These are phyloP conservation scores for Meteorus colon DNA, from an alignment of 2,888 invertebrate species.

Conservation along the genomic window DNA sequence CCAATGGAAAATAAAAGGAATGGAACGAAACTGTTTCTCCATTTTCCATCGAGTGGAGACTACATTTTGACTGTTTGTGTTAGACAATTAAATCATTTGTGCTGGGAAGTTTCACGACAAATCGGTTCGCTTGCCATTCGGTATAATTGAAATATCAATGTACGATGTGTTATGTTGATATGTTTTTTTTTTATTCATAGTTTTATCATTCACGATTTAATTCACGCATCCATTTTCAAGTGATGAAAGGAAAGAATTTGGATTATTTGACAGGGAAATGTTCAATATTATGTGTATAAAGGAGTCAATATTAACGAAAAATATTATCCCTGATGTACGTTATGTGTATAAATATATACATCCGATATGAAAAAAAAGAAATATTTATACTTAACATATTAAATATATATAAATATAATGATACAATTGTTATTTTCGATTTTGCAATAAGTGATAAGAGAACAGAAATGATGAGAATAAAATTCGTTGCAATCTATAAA, in stretches of 20 bases:
- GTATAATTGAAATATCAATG: no score
- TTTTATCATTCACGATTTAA: slow-evolving; percentile 10
- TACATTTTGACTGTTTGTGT: background rate
- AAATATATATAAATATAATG: slow-evolving; percentile 33
- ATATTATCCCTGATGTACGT: slow-evolving; percentile 44
- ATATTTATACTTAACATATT: slow-evolving; percentile 53
- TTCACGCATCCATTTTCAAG: background rate
- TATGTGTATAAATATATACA: slow-evolving; percentile 29
- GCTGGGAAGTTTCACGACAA: background rate
- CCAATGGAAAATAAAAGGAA: background rate
- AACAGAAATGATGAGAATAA: slow-evolving; percentile 19
- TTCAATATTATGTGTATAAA: slow-evolving; percentile 39
- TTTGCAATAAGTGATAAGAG: slow-evolving; percentile 46
- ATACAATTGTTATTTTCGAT: slow-evolving; percentile 43
- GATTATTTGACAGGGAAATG: slow-evolving; percentile 40
- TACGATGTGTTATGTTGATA: background rate
- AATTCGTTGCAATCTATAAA: background rate
- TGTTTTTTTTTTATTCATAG: slow-evolving; percentile 2
- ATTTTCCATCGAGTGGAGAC: background rate
- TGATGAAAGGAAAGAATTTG: background rate
- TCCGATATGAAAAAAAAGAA: slow-evolving; percentile 19
- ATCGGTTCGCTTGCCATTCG: background rate
- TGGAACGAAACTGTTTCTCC: background rate
- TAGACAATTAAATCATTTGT: slow-evolving; percentile 13
- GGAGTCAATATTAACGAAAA: slow-evolving; percentile 42